Base-by-base conservation (phyloP, 2,888 invertebrate species). In the Panorpa germanica region DNA sequence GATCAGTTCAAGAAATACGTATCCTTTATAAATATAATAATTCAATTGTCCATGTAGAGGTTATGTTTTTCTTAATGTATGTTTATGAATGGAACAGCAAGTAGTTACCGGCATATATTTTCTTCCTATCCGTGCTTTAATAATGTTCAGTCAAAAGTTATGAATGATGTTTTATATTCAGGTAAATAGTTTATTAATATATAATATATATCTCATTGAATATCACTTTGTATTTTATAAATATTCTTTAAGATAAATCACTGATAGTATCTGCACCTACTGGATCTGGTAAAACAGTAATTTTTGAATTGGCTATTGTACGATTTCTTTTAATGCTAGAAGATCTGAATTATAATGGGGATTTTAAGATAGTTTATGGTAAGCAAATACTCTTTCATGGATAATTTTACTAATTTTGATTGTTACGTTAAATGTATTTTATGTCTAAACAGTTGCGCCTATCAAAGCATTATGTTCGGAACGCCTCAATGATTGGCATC, bases 221-320 rank as follows among this genome's bases (percentile, higher is more conserved):
- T 28, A 21, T 17, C n/a, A n/a, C 18, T 19, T 29, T 12, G 3
- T 27, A 4, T 21, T 28, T 24, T 9, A 31, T 15, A 25, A 24
- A 6, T 21, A 25, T 17, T 23, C 10, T 48, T 49, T 21, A 50
- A 64, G 77, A 80, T 50, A 63, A 65, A 43, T 66, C 77, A 1
- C 46, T 82, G 35, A 76, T 78, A 6, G 60, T 82, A 3, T 71
- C 76, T 36, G 76, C 82, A 1, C 82, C 82, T 0, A 83, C 82
- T 4, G 82, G 81, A 2, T 77, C 80, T 2, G 83, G 82, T 3
- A 83, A 83, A 53, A 83, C 82, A 0, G 73, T 66, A 13, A 54
- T 81, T n/a, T 80, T 82, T 52, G 82, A 83, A 59, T 56, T 83
- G 50, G 77, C 80, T 1, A 71, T 83, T 34, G 56, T 78, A 1